Conservation (phyloP, 2,888 invertebrate species). For the Rhaphigaster nebulosa region DNA sequence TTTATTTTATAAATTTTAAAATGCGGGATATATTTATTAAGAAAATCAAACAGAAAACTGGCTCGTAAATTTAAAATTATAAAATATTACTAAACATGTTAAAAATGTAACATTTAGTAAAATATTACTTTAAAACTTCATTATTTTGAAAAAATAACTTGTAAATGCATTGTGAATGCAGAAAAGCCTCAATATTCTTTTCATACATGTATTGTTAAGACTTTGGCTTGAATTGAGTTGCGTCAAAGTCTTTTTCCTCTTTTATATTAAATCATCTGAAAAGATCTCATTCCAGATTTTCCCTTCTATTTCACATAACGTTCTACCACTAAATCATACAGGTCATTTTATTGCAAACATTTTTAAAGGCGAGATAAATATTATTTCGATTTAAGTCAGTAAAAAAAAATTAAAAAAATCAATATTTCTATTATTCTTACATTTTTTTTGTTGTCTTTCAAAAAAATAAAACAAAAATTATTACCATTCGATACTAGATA, state of each 20-base stretch:
- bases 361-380: too few relatives aligned
- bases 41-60: background rate
- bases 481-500: background rate
- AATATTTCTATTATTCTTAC: background rate
- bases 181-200: background rate
- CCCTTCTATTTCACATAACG: background rate
- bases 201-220: background rate
- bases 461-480: background rate
- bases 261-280: background rate
- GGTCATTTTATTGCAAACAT: background rate
- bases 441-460: background rate
- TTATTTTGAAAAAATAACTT: background rate
- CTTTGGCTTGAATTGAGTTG: background rate
- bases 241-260: background rate
- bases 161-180: background rate
- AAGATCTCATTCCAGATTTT: conserved; percentile 19
- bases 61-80: background rate
- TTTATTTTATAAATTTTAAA: too few relatives aligned
- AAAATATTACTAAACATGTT: background rate
- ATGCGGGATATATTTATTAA: background rate
- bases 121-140: background rate
- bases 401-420: background rate
- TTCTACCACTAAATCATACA: background rate
- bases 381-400: background rate
- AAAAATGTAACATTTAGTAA: too few relatives aligned